phyloP scores from a whole-genome alignment of 1,140 invertebrate species.

The Drosophila watanabei region DNA sequence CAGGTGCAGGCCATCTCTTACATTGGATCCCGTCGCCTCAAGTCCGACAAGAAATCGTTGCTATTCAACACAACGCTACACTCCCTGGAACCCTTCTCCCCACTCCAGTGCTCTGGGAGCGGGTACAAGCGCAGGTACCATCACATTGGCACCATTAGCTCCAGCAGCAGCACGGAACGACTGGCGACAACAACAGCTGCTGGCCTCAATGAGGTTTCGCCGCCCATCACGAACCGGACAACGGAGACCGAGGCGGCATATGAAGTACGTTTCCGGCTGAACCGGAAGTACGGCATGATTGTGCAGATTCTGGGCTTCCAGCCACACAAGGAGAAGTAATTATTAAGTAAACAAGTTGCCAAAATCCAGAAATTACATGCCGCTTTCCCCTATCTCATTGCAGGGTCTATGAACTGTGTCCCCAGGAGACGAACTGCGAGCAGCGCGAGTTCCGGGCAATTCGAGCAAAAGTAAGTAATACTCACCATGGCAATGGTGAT shows the following conservation, averaged over 20 bases:
- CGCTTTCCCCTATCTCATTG: constrained; percentile 6
- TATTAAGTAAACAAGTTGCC: constrained; percentile 65
- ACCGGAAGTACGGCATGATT: constrained; percentile 84
- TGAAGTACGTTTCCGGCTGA: constrained; percentile 77
- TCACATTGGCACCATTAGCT: constrained; percentile 37
- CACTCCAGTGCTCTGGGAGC: constrained; percentile 59
- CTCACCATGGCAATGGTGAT: constrained; percentile 21
- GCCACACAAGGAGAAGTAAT: constrained; percentile 80
- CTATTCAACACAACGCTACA: constrained; percentile 88
- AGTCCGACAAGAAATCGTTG: constrained; percentile 89
- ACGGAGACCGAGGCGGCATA: constrained; percentile 39
- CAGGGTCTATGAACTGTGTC: constrained; percentile 81
- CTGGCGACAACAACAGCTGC: constrained; percentile 30
- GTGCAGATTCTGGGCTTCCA: constrained; percentile 82
- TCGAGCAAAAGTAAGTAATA: constrained; percentile 78
- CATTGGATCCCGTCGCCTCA: constrained; percentile 88
- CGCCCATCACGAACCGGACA: constrained; percentile 14
- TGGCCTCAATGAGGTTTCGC: constrained; percentile 51
- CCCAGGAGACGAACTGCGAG: constrained; percentile 79
- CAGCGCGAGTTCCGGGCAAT: constrained; percentile 80
- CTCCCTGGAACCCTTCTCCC: constrained; percentile 35
- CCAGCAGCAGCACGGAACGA: constrained; percentile 19
- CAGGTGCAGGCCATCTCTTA: constrained; percentile 90
- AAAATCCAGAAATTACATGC: constrained; percentile 22
- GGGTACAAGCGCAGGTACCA: constrained; percentile 54